phyloP scores from a whole-genome alignment of 2,797 vertebrate genomes.

The Diceros bicornis region DNA sequence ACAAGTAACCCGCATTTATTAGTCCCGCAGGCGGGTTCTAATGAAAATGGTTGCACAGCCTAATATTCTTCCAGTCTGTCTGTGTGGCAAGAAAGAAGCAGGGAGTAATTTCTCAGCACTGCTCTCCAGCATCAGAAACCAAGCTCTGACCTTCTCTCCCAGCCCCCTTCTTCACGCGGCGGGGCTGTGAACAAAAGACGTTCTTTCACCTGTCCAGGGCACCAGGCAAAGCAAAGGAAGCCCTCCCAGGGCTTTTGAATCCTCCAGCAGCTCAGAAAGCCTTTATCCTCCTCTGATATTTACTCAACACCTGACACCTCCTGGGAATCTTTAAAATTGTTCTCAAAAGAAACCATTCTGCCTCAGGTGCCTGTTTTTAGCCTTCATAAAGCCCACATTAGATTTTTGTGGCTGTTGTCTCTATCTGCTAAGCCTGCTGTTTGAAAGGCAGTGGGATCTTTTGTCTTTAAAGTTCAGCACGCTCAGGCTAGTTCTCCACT shows the following conservation, averaged over 20 bases:
- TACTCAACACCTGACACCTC: slow-evolving; percentile 68
- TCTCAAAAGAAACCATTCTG: slow-evolving; percentile 73
- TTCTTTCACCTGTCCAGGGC: slow-evolving; percentile 35
- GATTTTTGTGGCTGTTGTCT: not conserved
- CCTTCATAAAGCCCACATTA: slow-evolving; percentile 61
- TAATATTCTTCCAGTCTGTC: accelerated
- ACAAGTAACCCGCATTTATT: not conserved
- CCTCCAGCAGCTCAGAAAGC: not conserved
- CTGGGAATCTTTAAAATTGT: slow-evolving; percentile 73
- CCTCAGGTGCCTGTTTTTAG: slow-evolving; percentile 77
- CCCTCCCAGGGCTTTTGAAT: not conserved
- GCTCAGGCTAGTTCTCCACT: not conserved
- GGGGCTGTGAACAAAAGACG: slow-evolving; percentile 65
- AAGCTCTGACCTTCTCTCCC: slow-evolving; percentile 51
- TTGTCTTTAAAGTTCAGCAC: slow-evolving; percentile 76
- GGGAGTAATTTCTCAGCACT: not conserved
- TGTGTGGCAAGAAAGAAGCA: not conserved
- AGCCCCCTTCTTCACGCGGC: not conserved
- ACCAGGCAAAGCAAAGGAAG: not conserved
- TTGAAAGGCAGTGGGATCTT: slow-evolving; percentile 52
- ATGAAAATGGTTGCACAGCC: accelerated
- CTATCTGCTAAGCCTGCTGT: slow-evolving; percentile 39
- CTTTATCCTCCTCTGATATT: slow-evolving; percentile 55
- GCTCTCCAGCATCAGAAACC: not conserved
- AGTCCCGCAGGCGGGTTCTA: not conserved